These are phyloP conservation scores for Malurus leucopterus DNA, from an alignment of 2,797 vertebrate species.

Conservation along the genomic window DNA sequence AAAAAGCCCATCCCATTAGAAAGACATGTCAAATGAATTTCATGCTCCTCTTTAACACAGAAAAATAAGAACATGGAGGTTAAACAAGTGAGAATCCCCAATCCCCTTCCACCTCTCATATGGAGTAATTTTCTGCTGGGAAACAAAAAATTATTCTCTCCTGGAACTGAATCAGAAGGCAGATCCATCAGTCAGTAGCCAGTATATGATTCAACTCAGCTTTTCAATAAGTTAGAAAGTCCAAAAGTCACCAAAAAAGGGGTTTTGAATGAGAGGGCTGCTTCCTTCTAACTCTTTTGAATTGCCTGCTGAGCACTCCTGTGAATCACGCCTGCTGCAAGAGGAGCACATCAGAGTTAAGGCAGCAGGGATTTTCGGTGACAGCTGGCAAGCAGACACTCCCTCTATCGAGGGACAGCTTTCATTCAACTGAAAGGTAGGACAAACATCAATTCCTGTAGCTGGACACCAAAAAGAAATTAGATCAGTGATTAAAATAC, in stretches of 20 bases:
- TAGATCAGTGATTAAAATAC: not conserved
- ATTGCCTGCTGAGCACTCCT: slow-evolving; percentile 8
- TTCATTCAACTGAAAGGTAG: slow-evolving; percentile 70
- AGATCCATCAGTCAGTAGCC: slow-evolving; percentile 66
- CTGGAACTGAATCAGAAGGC: slow-evolving; percentile 73
- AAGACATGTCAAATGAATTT: slow-evolving; percentile 42
- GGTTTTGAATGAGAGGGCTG: slow-evolving; percentile 38
- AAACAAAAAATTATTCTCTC: slow-evolving; percentile 70
- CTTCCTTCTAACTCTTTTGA: slow-evolving; percentile 15
- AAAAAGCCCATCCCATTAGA: not conserved
- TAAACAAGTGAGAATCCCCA: slow-evolving; percentile 57
- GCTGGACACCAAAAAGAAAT: not conserved
- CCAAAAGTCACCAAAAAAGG: slow-evolving; percentile 57
- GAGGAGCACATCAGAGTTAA: slow-evolving; percentile 38
- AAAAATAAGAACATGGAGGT: slow-evolving; percentile 14
- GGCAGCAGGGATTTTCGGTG: slow-evolving; percentile 47
- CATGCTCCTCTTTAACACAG: slow-evolving; percentile 34
- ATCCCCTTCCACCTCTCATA: slow-evolving; percentile 56
- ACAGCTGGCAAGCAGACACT: slow-evolving; percentile 60
- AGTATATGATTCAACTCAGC: slow-evolving; percentile 70
- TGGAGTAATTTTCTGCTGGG: slow-evolving; percentile 54
- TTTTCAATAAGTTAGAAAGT: slow-evolving; percentile 59
- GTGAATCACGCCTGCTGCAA: slow-evolving; percentile 39
- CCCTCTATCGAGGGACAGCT: slow-evolving; percentile 44
- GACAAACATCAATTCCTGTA: slow-evolving; percentile 42